phyloP scores from a whole-genome alignment of 2,888 invertebrate genomes.

The Hirtodrosophila histrioides region DNA sequence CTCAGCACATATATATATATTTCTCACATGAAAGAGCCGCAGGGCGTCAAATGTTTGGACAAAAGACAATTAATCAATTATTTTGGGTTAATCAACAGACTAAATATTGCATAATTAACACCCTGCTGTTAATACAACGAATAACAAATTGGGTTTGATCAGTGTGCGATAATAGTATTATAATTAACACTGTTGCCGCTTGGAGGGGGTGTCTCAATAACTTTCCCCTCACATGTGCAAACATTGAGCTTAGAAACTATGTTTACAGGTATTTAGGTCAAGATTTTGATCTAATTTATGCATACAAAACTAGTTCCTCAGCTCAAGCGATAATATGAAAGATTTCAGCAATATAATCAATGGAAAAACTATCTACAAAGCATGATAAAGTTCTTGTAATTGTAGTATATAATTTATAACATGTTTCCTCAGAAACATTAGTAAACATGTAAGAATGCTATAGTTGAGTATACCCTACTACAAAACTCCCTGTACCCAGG shows the following conservation, averaged over 20 bases:
- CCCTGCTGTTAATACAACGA: constrained; percentile 37
- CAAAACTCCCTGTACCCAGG: no score
- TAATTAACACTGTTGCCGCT: constrained; percentile 27
- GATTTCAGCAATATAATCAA: no score
- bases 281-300: no score
- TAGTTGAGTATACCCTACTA: no score
- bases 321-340: no score
- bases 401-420: no score
- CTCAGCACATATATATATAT: constrained; percentile 3
- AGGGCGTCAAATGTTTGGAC: constrained; percentile 1
- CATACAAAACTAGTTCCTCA: no score
- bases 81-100: constrained; percentile 18
- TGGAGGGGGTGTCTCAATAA: neutral
- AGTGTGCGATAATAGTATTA: constrained; percentile 18
- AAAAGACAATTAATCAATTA: constrained; percentile 10
- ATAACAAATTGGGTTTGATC: constrained; percentile 22
- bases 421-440: no score
- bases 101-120: constrained; percentile 29
- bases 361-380: no score
- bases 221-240: constrained; percentile 31
- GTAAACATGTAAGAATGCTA: no score
- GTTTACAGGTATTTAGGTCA: neutral
- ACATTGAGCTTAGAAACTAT: neutral
- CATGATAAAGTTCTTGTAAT: no score
- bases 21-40: constrained; percentile 1